Conservation (phyloP, 92 coral and sea anemone genomes). For the Metridium senile region DNA sequence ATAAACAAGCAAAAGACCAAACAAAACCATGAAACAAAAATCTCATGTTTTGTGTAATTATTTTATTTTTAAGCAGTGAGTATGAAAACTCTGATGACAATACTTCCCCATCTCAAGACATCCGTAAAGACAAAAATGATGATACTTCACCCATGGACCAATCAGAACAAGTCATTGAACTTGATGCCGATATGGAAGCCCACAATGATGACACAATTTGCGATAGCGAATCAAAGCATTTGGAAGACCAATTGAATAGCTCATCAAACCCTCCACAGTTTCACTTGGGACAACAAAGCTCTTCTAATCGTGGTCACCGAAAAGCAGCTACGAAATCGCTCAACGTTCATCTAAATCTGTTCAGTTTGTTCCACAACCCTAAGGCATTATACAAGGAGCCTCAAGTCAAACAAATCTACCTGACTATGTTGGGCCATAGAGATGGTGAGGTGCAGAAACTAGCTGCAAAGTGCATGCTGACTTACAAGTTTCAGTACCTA, state of each 20-base stretch:
- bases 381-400: slow-evolving; percentile 79
- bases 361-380: slow-evolving; percentile 82
- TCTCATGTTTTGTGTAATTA: not conserved
- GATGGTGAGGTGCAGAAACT: slow-evolving; percentile 92
- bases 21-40: not conserved
- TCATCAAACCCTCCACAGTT: slow-evolving; percentile 6
- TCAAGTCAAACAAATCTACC: slow-evolving; percentile 57
- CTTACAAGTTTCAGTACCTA: slow-evolving; percentile 83
- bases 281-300: slow-evolving; percentile 21
- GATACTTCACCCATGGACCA: not conserved
- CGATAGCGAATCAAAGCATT: not conserved
- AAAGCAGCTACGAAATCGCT: slow-evolving; percentile 82
- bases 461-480: slow-evolving; percentile 74
- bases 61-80: slow-evolving; percentile 55
- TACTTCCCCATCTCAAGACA: slow-evolving; percentile 78
- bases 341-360: slow-evolving; percentile 67
- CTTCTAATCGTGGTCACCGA: slow-evolving; percentile 46
- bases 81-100: slow-evolving; percentile 66
- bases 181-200: no score
- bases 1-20: no score
- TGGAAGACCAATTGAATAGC: not conserved
- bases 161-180: not conserved
- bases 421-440: slow-evolving; percentile 69
- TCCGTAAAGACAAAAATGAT: slow-evolving; percentile 35
- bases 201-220: not conserved